Evolutionary conservation across 2,888 invertebrate genomes (phyloP).

Genomic region (Acleris holmiana): DNA sequence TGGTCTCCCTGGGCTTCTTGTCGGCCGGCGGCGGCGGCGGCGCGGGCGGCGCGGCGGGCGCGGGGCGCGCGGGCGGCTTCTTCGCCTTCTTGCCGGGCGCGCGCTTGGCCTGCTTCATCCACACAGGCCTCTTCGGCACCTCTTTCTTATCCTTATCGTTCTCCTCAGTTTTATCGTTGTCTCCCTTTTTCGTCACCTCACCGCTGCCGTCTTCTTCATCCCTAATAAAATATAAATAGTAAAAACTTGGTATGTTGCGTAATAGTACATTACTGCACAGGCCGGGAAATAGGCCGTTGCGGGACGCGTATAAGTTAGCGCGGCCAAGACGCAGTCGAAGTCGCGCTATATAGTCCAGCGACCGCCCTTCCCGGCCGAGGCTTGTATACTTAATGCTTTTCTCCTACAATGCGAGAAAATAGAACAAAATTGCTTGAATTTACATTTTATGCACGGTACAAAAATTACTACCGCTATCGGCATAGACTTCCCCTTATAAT

Average conservation of each 20-base stretch:
- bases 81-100: constrained; percentile 56
- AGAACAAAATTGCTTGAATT: too few species aligned
- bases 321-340: too few species aligned
- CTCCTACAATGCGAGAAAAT: too few species aligned
- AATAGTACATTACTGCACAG: too few species aligned
- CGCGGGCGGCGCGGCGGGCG: constrained; percentile 42
- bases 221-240: constrained; percentile 51
- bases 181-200: constrained; percentile 68
- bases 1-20: constrained; percentile 51
- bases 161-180: constrained; percentile 64
- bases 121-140: constrained; percentile 58
- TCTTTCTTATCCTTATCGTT: constrained; percentile 84
- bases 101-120: constrained; percentile 42
- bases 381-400: too few species aligned
- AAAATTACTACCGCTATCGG: too few species aligned
- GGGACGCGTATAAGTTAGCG: too few species aligned
- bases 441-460: too few species aligned
- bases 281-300: too few species aligned
- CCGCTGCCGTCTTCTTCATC: constrained; percentile 83
- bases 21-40: constrained; percentile 45
- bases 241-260: neutral
- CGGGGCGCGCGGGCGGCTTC: constrained; percentile 49
- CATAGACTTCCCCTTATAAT: too few species aligned
- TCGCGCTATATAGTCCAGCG: too few species aligned
- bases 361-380: too few species aligned